Evolutionary conservation across 2,113 vertebrate genomes (phyloP).

Genomic region (Strix uralensis): DNA sequence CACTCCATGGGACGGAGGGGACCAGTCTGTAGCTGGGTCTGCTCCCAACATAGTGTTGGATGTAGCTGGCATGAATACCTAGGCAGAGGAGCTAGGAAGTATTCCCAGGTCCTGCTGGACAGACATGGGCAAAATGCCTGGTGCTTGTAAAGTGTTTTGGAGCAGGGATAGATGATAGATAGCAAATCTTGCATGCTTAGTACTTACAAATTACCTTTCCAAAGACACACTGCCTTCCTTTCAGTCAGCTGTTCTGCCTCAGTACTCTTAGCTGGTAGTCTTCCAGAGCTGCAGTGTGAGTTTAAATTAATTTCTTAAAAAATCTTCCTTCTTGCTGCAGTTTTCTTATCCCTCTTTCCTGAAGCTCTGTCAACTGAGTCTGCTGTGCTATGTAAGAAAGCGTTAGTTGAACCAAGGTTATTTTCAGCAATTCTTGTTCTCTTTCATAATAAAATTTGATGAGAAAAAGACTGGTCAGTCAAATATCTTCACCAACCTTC

Average conservation of each 20-base stretch:
- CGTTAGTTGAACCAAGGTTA: neutral
- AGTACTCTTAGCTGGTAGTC: conserved; percentile 9
- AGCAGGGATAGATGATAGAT: conserved; percentile 6
- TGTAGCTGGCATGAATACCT: neutral
- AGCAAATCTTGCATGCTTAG: conserved; percentile 15
- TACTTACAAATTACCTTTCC: conserved; percentile 52
- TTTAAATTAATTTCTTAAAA: conserved; percentile 8
- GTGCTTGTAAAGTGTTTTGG: conserved; percentile 28
- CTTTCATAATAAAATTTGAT: neutral
- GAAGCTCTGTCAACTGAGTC: neutral
- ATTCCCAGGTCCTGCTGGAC: neutral
- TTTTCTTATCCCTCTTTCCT: neutral
- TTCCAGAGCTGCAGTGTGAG: conserved; percentile 3
- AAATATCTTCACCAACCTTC: neutral
- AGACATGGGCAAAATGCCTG: neutral
- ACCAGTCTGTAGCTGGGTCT: neutral
- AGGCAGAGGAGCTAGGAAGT: neutral
- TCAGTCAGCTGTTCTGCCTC: conserved; percentile 53
- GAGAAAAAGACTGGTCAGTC: neutral
- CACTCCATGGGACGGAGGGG: neutral
- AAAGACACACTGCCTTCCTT: conserved; percentile 43
- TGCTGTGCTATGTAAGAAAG: neutral
- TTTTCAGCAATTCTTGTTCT: neutral
- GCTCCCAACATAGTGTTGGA: neutral
- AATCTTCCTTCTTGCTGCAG: neutral